These are phyloP conservation scores for Muscina levida DNA, from an alignment of 2,888 invertebrate genomes.

Conservation along the genomic window DNA sequence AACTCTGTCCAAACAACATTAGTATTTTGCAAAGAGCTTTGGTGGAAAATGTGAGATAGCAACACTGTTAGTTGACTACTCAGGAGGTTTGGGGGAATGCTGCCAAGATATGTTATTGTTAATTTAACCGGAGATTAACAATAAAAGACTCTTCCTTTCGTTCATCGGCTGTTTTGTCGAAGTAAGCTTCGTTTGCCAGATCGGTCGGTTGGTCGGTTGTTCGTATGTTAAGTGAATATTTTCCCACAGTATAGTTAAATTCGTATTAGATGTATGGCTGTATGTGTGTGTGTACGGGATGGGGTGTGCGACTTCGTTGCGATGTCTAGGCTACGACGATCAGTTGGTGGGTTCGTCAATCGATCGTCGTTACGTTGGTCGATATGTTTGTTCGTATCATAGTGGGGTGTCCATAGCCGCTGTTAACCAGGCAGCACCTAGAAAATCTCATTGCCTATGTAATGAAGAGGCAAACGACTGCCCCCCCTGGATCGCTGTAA, in stretches of 20 bases:
- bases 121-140: conserved; percentile 71
- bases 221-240: conserved; percentile 67
- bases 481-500: not conserved
- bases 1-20: too few relatives aligned
- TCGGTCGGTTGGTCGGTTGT: conserved; percentile 26
- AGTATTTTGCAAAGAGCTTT: too few relatives aligned
- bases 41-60: too few relatives aligned
- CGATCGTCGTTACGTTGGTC: conserved; percentile 41
- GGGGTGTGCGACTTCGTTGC: conserved; percentile 60
- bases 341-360: conserved; percentile 7
- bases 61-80: conserved; percentile 2
- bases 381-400: conserved; percentile 56
- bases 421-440: conserved; percentile 61
- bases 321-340: conserved; percentile 26
- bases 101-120: conserved; percentile 62
- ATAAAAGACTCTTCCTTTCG: conserved; percentile 78
- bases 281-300: conserved; percentile 42
- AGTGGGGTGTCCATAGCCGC: conserved; percentile 47
- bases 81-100: not conserved
- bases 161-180: conserved; percentile 68
- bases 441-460: conserved; percentile 61
- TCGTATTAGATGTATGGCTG: conserved; percentile 7
- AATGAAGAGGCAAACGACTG: conserved; percentile 47
- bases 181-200: not conserved
- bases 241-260: conserved; percentile 64